Evolutionary conservation across 2,797 vertebrate species (phyloP).

Genomic region (Peromyscus eremicus): DNA sequence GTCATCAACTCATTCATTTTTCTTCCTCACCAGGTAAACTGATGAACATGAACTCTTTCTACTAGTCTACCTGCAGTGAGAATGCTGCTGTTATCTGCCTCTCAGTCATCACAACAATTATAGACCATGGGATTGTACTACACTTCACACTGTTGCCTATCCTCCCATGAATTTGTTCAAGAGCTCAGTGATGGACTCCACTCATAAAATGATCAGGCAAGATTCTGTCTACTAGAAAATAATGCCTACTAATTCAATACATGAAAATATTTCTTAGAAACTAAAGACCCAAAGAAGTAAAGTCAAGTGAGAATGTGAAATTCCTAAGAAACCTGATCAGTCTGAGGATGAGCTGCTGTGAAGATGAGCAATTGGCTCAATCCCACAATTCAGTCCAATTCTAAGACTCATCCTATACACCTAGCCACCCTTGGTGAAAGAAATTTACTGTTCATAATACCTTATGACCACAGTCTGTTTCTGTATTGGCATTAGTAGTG

Average conservation of each 20-base stretch:
- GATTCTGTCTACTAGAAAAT: background rate
- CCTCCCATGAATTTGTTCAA: background rate
- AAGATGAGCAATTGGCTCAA: background rate
- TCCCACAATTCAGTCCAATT: background rate
- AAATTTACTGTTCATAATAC: background rate
- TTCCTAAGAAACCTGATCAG: background rate
- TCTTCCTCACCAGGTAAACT: background rate
- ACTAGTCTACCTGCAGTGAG: background rate
- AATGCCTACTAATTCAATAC: background rate
- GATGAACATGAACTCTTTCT: background rate
- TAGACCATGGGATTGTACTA: background rate
- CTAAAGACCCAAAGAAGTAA: background rate
- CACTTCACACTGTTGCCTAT: background rate
- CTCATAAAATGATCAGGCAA: background rate
- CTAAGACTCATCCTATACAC: background rate
- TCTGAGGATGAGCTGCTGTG: background rate
- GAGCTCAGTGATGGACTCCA: background rate
- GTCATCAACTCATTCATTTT: background rate
- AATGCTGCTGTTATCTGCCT: background rate
- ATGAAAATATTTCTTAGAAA: background rate
- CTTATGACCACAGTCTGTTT: background rate
- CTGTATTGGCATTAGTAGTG: background rate
- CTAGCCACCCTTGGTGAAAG: background rate
- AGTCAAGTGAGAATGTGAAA: slow-evolving; percentile 4
- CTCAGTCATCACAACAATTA: background rate